Percentiles rank a stretch among this genome's conserved stretches.
phyloP scores from a whole-genome alignment of 2,113 vertebrate species.

The Ammospiza caudacuta region DNA sequence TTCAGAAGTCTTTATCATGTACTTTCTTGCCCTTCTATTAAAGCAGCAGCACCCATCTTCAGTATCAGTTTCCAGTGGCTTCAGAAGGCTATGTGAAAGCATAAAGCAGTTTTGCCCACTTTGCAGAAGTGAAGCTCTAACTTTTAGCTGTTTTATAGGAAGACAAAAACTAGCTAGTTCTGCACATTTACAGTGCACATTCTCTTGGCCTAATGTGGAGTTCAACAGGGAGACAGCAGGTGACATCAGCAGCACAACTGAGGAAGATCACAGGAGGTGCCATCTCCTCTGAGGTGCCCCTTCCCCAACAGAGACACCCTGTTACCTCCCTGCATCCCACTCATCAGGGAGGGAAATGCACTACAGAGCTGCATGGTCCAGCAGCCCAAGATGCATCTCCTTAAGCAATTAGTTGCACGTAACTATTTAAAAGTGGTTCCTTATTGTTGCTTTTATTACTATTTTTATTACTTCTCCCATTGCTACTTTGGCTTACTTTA shows the following conservation, averaged over 20 bases:
- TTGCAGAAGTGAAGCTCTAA: neutral
- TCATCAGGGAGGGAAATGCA: neutral
- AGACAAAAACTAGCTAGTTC: neutral
- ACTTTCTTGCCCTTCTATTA: neutral
- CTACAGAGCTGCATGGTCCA: neutral
- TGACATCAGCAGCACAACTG: neutral
- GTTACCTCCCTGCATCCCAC: neutral
- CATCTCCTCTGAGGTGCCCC: neutral
- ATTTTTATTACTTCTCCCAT: neutral
- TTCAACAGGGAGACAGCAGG: neutral
- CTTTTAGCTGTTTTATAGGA: neutral
- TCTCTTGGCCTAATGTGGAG: neutral
- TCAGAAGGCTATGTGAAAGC: neutral
- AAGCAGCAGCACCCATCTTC: neutral
- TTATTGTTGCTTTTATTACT: neutral
- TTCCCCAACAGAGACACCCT: neutral
- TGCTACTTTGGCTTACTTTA: slow-evolving; percentile 85
- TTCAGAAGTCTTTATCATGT: neutral
- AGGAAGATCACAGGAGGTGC: neutral
- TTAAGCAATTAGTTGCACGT: neutral
- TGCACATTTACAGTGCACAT: neutral
- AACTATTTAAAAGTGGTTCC: neutral
- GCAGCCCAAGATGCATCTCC: neutral
- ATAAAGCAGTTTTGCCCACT: neutral
- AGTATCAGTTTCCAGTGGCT: neutral